Percentiles rank a stretch among this genome's conserved stretches.
Evolutionary conservation across 2,888 invertebrate genomes (phyloP).

Genomic region (Notocelia uddmanniana): DNA sequence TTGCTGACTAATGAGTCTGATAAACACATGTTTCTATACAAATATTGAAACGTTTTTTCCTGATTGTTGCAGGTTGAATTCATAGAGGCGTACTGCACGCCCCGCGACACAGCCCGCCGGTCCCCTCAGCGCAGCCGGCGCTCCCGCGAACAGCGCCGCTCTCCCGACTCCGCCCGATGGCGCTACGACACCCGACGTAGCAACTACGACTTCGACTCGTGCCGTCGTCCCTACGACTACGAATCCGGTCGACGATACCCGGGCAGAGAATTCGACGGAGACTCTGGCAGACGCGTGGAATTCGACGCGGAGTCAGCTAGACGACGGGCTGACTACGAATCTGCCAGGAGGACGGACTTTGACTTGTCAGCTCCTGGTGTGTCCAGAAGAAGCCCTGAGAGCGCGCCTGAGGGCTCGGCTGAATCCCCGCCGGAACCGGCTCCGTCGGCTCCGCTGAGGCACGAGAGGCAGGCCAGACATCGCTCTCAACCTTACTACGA

Average conservation of each 20-base stretch:
- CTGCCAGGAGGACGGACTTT: conserved; percentile 80
- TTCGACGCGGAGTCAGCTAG: conserved; percentile 79
- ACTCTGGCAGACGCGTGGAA: conserved; percentile 73
- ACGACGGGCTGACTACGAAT: conserved; percentile 80
- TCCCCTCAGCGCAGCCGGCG: conserved; percentile 79
- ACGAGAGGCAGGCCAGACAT: conserved; percentile 74
- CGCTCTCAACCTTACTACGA: conserved; percentile 81
- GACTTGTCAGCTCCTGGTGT: conserved; percentile 78
- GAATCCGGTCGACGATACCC: conserved; percentile 60
- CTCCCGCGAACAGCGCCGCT: conserved; percentile 76
- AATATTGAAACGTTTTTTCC: conserved; percentile 25
- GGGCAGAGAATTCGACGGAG: conserved; percentile 74
- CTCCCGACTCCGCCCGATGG: conserved; percentile 80
- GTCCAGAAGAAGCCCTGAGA: conserved; percentile 77
- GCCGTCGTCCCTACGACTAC: conserved; percentile 79
- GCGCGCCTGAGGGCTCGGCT: conserved; percentile 78
- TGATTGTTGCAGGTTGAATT: conserved; percentile 88
- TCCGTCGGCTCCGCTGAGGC: conserved; percentile 76
- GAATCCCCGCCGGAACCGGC: conserved; percentile 83
- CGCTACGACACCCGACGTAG: conserved; percentile 77
- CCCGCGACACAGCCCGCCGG: conserved; percentile 87
- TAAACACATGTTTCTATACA: not conserved
- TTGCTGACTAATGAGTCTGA: not conserved
- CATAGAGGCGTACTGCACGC: conserved; percentile 91
- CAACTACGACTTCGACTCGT: conserved; percentile 78